Base-by-base conservation (phyloP, 2,797 vertebrate genomes). In the Microcaecilia unicolor region DNA sequence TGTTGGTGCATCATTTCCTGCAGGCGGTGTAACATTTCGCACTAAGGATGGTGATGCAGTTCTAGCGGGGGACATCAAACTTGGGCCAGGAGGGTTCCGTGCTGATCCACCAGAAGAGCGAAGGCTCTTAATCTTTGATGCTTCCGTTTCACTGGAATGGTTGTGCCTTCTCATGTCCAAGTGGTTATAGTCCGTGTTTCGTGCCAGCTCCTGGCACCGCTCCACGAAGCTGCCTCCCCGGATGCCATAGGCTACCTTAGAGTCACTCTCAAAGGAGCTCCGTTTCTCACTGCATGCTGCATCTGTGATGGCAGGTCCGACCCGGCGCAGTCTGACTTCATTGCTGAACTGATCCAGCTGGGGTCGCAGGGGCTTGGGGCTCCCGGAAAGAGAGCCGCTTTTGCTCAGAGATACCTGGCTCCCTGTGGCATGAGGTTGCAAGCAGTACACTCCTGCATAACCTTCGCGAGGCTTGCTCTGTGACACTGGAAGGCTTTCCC, bases 151-250 rank as follows among this genome's bases (percentile, higher is more conserved):
- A 4, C 31, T 64, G 34, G 74, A 73, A 10, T 49, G 65, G 0
- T 67, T 66, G 37, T 74, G 72, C 21, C 83, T 55, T 24, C 79
- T 61, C 10, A 64, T 61, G 0, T 54, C 43, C 1, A 27, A 10
- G 1, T 13, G 46, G 1, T 41, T 41, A 0, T 28, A 40, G 23
- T 87, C 85, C 0, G 78, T 72, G n/a, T 53, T 65, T 20, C 86
- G 86, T 5, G 83, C 90, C 6, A 86, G 74, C 45, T 93, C 89
- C 50, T 92, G 89, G 41, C 88, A 92, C 15, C 87, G 83, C 53
- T 92, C 90, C 11, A 88, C 88, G 0, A 94, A 91, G 57, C 77
- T 89, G 16, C 89, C 86, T 18, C 77, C 47, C 1, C 71, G n/a
- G n/a, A n/a, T n/a, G n/a, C n/a, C n/a, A n/a, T n/a, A n/a, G n/a